Conservation (phyloP, 2,888 invertebrate genomes). For the Acanthosepion pharaonis region DNA sequence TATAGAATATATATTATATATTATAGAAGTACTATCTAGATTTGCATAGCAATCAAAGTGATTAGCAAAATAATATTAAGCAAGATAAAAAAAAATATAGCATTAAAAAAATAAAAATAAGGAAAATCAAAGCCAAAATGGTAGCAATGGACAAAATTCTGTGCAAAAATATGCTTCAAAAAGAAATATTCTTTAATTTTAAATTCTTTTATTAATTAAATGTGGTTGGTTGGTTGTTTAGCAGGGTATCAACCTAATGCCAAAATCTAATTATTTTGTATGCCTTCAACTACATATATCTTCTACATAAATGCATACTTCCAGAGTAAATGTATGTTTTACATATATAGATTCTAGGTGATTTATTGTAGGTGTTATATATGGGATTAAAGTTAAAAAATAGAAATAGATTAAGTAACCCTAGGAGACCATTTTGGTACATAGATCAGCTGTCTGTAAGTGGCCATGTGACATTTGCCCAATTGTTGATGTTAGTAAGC, state of each 20-base stretch:
- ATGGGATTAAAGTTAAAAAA: no score
- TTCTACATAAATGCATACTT: no score
- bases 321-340: no score
- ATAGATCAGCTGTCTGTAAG: constrained; percentile 36
- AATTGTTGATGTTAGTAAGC: constrained; percentile 42
- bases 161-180: background rate
- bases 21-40: background rate
- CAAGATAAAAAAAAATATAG: background rate
- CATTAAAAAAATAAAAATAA: background rate
- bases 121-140: background rate
- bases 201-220: no score
- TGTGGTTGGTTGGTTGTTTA: no score
- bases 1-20: no score
- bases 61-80: background rate
- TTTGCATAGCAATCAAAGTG: background rate
- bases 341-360: no score
- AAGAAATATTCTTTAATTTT: background rate
- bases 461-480: constrained; percentile 44
- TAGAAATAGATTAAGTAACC: no score
- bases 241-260: no score
- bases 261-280: no score
- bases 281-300: no score
- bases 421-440: background rate
- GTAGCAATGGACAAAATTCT: background rate
- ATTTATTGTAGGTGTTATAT: no score